Evolutionary conservation across 2,113 vertebrate genomes (phyloP).

Genomic region (Perca fluviatilis): DNA sequence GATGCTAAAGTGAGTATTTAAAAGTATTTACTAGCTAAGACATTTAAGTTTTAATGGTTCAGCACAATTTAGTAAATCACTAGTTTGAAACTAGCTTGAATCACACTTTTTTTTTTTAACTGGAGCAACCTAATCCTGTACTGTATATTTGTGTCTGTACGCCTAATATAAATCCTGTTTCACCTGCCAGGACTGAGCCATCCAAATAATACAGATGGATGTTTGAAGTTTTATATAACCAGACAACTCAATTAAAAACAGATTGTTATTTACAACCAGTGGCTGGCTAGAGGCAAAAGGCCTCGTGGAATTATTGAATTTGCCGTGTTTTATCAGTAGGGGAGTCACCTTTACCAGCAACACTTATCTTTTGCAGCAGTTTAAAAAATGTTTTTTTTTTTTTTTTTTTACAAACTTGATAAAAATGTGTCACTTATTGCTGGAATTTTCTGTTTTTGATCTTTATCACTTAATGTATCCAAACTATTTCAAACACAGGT

Average conservation of each 20-base stretch:
- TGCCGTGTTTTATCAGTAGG: background rate
- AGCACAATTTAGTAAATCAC: background rate
- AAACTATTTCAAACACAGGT: background rate
- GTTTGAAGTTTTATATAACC: constrained; percentile 18
- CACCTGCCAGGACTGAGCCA: background rate
- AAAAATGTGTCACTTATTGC: background rate
- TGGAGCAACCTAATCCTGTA: background rate
- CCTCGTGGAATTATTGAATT: constrained; percentile 19
- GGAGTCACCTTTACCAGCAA: constrained; percentile 20
- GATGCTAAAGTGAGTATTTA: background rate
- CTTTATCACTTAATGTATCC: constrained; percentile 8
- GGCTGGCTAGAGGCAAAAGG: background rate
- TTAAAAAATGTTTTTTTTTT: background rate
- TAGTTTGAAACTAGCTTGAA: background rate
- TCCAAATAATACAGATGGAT: constrained; percentile 32
- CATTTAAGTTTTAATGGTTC: background rate
- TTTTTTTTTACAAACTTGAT: background rate
- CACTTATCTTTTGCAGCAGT: background rate
- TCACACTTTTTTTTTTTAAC: background rate
- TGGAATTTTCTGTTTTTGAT: constrained; percentile 19
- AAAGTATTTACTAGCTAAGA: background rate
- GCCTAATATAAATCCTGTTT: background rate
- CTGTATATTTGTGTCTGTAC: background rate
- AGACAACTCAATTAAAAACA: constrained; percentile 12
- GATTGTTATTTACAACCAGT: constrained; percentile 21